phyloP scores from a whole-genome alignment of 2,113 vertebrate species.

The Siphamia tubifer region DNA sequence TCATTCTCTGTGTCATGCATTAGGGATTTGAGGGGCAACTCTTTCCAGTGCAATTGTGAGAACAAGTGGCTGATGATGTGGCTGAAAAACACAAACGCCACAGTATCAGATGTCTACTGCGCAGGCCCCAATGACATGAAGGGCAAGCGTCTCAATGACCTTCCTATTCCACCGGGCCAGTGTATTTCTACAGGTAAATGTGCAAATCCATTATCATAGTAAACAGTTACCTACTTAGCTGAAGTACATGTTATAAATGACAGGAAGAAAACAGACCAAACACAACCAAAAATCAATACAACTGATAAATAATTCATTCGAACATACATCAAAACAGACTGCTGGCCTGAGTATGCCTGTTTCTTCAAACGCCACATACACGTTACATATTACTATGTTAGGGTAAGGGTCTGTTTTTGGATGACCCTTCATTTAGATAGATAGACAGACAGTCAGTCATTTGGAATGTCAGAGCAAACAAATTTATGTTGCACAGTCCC shows the following conservation, averaged over 20 bases:
- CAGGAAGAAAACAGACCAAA: background rate
- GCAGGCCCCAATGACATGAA: slow-evolving; percentile 89
- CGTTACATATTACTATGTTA: background rate
- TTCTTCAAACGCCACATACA: background rate
- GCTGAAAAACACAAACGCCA: slow-evolving; percentile 97
- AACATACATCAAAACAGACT: background rate
- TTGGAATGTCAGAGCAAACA: too few relatives aligned
- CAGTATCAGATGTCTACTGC: slow-evolving; percentile 92
- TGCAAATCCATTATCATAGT: background rate
- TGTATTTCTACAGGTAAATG: slow-evolving; percentile 92
- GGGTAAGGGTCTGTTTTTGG: too few relatives aligned
- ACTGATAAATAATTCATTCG: slow-evolving; percentile 44
- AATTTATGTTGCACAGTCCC: too few relatives aligned
- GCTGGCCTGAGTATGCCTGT: background rate
- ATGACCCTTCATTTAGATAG: too few relatives aligned
- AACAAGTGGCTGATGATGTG: slow-evolving; percentile 97
- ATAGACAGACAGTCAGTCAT: too few relatives aligned
- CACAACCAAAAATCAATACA: slow-evolving; percentile 11
- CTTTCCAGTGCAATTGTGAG: slow-evolving; percentile 94
- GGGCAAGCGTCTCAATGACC: slow-evolving; percentile 92
- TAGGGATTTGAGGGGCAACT: slow-evolving; percentile 96
- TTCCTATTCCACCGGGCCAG: slow-evolving; percentile 86
- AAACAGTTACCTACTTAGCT: background rate
- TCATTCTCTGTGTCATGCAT: background rate
- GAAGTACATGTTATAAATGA: background rate